phyloP scores from a whole-genome alignment of 2,888 invertebrate genomes.

The Pocota personata region DNA sequence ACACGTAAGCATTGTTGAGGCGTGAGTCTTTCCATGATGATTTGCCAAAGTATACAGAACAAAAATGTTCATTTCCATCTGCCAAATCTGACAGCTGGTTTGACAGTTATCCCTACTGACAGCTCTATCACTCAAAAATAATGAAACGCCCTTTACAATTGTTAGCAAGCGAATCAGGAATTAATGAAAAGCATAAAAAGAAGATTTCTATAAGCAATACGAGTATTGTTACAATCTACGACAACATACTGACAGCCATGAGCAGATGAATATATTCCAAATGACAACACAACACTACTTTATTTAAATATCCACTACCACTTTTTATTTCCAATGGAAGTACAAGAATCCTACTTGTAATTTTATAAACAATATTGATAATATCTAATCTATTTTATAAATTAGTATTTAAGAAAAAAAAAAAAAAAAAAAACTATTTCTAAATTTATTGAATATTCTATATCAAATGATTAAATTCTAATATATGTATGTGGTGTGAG shows the following conservation, averaged over 20 bases:
- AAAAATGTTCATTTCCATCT: no score
- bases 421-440: background rate
- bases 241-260: background rate
- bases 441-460: background rate
- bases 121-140: no score
- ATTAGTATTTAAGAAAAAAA: background rate
- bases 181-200: no score
- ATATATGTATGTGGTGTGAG: background rate
- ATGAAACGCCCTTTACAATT: no score
- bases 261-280: background rate
- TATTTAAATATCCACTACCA: conserved; percentile 21
- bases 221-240: no score
- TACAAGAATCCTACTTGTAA: conserved; percentile 42
- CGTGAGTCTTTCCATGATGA: no score
- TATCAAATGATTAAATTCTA: background rate
- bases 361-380: conserved; percentile 14
- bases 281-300: conserved; percentile 21
- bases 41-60: no score
- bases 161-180: no score
- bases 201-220: no score
- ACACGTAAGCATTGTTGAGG: no score
- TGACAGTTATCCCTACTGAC: no score
- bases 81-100: no score
- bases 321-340: conserved; percentile 63
- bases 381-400: background rate